phyloP scores from a whole-genome alignment of 2,888 invertebrate species.

The Leptarthrus brevirostris region DNA sequence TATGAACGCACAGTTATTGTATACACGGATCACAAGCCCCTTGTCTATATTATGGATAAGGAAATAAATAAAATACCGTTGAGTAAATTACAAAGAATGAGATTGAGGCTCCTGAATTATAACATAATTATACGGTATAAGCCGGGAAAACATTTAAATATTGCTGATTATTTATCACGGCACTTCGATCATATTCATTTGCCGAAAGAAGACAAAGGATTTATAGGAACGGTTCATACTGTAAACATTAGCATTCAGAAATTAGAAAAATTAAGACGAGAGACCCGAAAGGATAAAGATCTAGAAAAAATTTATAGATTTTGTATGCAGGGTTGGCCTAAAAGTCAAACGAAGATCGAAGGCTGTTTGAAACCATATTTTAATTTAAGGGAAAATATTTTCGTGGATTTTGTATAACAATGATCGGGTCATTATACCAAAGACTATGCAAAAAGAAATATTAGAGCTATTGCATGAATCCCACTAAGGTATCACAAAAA shows the following conservation, averaged over 20 bases:
- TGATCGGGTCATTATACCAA: too few species aligned
- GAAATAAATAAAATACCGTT: not conserved
- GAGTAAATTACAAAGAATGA: not conserved
- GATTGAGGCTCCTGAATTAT: not conserved
- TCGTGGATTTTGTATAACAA: constrained; percentile 39
- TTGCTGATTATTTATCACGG: not conserved
- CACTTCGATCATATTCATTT: too few species aligned
- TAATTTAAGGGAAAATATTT: constrained; percentile 19
- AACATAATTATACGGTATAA: not conserved
- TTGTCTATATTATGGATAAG: not conserved
- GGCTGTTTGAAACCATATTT: constrained; percentile 38
- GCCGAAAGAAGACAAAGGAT: not conserved
- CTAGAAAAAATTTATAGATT: too few species aligned
- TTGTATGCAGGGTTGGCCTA: too few species aligned
- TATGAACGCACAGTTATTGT: not conserved
- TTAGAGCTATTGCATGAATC: too few species aligned
- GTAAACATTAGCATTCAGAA: not conserved
- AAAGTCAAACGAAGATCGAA: too few species aligned
- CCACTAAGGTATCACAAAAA: constrained; percentile 45
- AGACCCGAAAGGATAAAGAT: too few species aligned
- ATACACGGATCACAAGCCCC: not conserved
- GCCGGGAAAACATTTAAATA: not conserved
- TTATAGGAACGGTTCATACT: not conserved
- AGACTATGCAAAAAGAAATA: too few species aligned
- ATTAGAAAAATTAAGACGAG: too few species aligned